phyloP scores from a whole-genome alignment of 2,113 vertebrate species.

The Corapipo altera region DNA sequence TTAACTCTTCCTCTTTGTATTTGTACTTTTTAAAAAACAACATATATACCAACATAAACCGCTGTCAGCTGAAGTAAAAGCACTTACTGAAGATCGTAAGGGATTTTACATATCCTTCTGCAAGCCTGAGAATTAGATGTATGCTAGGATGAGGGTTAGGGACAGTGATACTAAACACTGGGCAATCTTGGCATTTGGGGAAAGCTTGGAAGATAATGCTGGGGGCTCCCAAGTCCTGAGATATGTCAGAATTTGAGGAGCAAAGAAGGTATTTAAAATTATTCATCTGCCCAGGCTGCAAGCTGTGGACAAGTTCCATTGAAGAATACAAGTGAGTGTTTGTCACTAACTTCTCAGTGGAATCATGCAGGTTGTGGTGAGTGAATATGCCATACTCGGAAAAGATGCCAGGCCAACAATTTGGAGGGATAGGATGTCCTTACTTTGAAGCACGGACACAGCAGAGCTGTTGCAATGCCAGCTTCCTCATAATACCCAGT shows the following conservation, averaged over 20 bases:
- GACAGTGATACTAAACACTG: neutral
- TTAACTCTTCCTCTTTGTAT: neutral
- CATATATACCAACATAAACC: neutral
- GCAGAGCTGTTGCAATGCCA: neutral
- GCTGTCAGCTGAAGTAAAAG: neutral
- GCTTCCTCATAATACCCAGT: neutral
- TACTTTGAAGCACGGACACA: neutral
- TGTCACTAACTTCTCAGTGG: neutral
- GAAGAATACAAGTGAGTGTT: neutral
- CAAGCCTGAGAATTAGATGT: neutral
- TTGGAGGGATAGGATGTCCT: neutral
- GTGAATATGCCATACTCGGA: neutral
- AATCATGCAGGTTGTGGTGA: neutral
- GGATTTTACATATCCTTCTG: neutral
- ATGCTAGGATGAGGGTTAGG: neutral
- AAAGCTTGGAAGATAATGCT: neutral
- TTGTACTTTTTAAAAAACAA: neutral
- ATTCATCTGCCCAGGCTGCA: neutral
- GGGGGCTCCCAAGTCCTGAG: neutral
- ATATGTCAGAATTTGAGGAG: neutral
- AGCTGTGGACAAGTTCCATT: neutral
- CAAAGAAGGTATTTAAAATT: neutral
- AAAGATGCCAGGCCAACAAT: neutral
- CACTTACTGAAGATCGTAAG: neutral
- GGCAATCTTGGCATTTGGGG: neutral